phyloP scores from a whole-genome alignment of 1,140 invertebrate species.

The Drosophila novamexicana region DNA sequence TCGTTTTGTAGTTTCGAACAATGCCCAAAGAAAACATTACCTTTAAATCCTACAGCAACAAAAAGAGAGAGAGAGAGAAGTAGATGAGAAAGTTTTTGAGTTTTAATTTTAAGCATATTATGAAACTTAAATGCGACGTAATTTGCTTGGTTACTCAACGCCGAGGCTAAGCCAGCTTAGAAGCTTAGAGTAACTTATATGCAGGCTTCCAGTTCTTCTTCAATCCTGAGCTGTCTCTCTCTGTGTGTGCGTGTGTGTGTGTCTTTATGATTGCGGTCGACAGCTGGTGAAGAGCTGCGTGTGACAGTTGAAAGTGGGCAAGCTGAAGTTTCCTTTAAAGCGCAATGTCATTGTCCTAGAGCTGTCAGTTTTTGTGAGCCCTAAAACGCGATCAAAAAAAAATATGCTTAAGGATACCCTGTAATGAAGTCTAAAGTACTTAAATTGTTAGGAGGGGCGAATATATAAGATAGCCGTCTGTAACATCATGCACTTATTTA shows the following conservation, averaged over 20 bases:
- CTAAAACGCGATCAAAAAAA: conserved; percentile 17
- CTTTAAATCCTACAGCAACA: conserved; percentile 29
- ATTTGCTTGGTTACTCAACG: conserved; percentile 71
- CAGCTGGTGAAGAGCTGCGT: conserved; percentile 32
- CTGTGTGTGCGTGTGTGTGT: neutral
- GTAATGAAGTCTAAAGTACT: neutral
- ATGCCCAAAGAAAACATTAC: conserved; percentile 67
- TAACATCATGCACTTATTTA: no score
- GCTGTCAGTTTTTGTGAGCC: conserved; percentile 56
- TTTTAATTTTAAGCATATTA: conserved; percentile 79
- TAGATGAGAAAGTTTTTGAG: conserved; percentile 43
- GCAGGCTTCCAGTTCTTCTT: conserved; percentile 1
- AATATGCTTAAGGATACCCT: neutral
- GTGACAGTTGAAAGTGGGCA: conserved; percentile 19
- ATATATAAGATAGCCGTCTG: no score
- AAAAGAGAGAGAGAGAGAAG: neutral
- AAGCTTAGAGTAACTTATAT: conserved; percentile 35
- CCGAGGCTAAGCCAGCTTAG: conserved; percentile 62
- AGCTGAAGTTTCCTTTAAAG: conserved; percentile 16
- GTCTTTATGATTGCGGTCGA: conserved; percentile 44
- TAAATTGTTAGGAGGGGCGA: no score
- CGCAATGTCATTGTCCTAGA: conserved; percentile 53
- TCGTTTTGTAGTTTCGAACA: conserved; percentile 64
- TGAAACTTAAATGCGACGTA: conserved; percentile 78
- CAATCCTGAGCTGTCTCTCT: neutral